These are phyloP conservation scores for Acanthurus tractus DNA, from an alignment of 2,797 vertebrate genomes.

Conservation along the genomic window DNA sequence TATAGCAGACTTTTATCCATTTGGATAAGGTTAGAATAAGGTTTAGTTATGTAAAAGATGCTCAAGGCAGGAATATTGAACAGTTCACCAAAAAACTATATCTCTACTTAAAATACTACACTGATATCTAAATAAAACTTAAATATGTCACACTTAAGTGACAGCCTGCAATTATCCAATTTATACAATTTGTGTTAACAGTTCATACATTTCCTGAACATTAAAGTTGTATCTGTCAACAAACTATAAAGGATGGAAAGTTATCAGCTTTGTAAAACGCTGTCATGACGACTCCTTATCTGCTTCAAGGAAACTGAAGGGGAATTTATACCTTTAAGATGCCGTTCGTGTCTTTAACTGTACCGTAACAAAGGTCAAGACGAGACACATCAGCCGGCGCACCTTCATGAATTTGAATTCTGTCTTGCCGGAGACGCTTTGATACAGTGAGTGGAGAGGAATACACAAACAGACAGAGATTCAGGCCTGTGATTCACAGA, in stretches of 20 bases:
- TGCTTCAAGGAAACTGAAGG: slow-evolving; percentile 7
- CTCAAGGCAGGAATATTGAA: too few species aligned
- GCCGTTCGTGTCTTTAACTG: slow-evolving; percentile 27
- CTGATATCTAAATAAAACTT: background rate
- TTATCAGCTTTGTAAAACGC: background rate
- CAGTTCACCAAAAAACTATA: too few species aligned
- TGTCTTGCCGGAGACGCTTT: slow-evolving; percentile 12
- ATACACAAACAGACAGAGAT: slow-evolving; percentile 9
- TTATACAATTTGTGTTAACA: background rate
- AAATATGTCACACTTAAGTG: background rate
- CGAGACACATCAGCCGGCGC: slow-evolving; percentile 22
- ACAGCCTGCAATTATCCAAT: too few species aligned
- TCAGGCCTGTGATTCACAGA: slow-evolving; percentile 18
- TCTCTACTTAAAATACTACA: too few species aligned
- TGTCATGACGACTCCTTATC: slow-evolving; percentile 1
- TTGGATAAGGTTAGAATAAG: background rate
- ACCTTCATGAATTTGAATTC: slow-evolving; percentile 26
- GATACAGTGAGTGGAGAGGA: slow-evolving; percentile 5
- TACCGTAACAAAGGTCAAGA: slow-evolving; percentile 44
- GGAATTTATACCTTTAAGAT: slow-evolving; percentile 13
- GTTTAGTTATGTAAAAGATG: background rate
- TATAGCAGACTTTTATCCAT: background rate
- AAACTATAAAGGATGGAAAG: background rate
- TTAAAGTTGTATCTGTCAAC: background rate
- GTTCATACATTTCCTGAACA: background rate